Conservation (phyloP, 1,140 invertebrate genomes). For the Meloidogyne floridensis region DNA sequence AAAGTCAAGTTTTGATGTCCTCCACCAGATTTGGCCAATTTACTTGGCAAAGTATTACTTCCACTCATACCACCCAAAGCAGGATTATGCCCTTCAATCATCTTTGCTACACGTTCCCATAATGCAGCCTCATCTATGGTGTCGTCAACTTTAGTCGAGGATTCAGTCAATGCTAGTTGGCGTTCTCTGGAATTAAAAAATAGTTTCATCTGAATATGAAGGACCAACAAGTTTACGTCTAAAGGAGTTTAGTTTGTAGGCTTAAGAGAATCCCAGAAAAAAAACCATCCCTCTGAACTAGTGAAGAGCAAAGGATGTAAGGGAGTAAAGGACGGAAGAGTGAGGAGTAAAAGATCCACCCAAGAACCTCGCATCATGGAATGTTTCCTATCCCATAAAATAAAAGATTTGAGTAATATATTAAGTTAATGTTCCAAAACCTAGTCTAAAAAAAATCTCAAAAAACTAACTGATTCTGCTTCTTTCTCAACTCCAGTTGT, state of each 20-base stretch:
- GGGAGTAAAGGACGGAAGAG: too few species aligned
- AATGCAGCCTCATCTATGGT: background rate
- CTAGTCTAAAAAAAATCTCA: background rate
- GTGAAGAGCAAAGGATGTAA: too few species aligned
- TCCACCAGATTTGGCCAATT: background rate
- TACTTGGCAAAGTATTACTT: background rate
- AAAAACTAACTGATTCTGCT: constrained; percentile 42
- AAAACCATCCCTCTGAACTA: too few species aligned
- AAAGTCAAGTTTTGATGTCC: background rate
- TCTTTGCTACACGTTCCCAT: constrained; percentile 50
- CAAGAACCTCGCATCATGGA: too few species aligned
- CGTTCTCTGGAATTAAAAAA: constrained; percentile 37
- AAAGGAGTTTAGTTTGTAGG: too few species aligned
- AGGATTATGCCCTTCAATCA: constrained; percentile 41
- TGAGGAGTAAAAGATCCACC: too few species aligned
- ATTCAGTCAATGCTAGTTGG: constrained; percentile 37
- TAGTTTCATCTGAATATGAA: background rate
- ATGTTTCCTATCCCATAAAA: too few species aligned
- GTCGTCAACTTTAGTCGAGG: constrained; percentile 21
- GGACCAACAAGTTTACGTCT: background rate
- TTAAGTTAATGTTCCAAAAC: too few species aligned
- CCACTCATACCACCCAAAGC: background rate
- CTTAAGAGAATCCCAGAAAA: too few species aligned
- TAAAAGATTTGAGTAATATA: background rate
- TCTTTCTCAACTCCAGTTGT: constrained; percentile 47